These are phyloP conservation scores for Andrena cerasifolii DNA, from an alignment of 1,140 invertebrate species.

Conservation along the genomic window DNA sequence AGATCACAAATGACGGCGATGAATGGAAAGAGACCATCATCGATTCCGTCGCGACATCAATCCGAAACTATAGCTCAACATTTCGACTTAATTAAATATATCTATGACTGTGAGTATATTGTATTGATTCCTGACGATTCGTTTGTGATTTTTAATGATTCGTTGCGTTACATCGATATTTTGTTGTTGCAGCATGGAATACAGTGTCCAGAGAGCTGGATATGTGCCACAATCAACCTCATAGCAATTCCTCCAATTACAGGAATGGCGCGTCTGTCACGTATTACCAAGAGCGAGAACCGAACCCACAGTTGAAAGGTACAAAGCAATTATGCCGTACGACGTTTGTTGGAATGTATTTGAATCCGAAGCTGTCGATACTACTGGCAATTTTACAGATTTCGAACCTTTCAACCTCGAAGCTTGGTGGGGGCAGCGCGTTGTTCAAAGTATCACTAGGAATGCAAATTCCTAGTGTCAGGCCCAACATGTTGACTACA, in stretches of 20 bases:
- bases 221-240: conserved; percentile 75
- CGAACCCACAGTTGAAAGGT: conserved; percentile 82
- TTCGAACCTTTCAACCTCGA: conserved; percentile 86
- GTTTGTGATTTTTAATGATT: not conserved
- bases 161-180: not conserved
- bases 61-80: conserved; percentile 80
- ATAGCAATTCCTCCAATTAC: conserved; percentile 75
- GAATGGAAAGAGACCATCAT: conserved; percentile 80
- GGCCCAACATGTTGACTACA: conserved; percentile 73
- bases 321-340: conserved; percentile 6
- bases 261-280: conserved; percentile 78
- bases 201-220: conserved; percentile 80
- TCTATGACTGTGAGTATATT: conserved; percentile 80
- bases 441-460: conserved; percentile 82
- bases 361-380: not conserved
- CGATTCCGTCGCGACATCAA: conserved; percentile 76
- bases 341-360: not conserved
- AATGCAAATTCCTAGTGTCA: conserved; percentile 81
- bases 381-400: conserved; percentile 73
- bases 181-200: conserved; percentile 78
- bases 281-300: conserved; percentile 81
- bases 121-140: not conserved
- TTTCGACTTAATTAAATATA: conserved; percentile 83
- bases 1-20: conserved; percentile 78
- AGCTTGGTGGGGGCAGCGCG: conserved; percentile 84